Evolutionary conservation across 2,888 invertebrate genomes (phyloP), one percentile per base, ranked within the genome.

Genomic region (Aspidapion aeneum): DNA sequence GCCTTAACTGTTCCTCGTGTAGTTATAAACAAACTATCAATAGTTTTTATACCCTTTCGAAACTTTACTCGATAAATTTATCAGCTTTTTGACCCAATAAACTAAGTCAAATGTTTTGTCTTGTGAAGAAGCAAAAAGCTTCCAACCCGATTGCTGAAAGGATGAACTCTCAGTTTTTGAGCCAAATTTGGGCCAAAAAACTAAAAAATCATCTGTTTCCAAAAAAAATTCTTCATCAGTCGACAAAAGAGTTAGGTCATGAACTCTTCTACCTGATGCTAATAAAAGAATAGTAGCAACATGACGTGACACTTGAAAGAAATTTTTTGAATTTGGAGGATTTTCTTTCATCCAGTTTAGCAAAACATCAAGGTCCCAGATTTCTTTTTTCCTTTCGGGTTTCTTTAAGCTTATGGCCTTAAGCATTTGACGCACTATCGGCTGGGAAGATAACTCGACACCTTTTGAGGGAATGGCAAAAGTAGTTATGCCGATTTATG

Each of bases 121-220:
- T 35, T 35, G n/a, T 1, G 48, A 17, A 22, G 18, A 48, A 1
- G 21, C 60, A 16, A 48, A 16, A n/a, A 69, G 35, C 49, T 63
- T 60, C 67, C 67, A 69, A 2, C 66, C 67, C 1, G 64, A 69
- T 56, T 68, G 66, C 16, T 62, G 55, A 35, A 52, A 49, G n/a
- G 12, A 18, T 18, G 1, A n/a, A 12, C 51, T 60, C 22, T 72
- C 70, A 0, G 71, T n/a, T n/a, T n/a, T n/a, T n/a, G n/a, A 73
- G 0, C 72, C 70, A 50, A 71, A 73, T 16, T 54, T 21, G n/a
- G 71, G 71, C 69, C 69, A 70, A 49, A 73, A 12, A 63, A 35
- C 61, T 12, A 73, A 50, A 20, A 55, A 58, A 19, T 63, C 55
- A 1, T 56, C 48, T 20, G 21, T 21, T 9, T 59, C 20, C 18